Evolutionary conservation across 2,113 vertebrate species (phyloP).

Genomic region (Cavia porcellus): DNA sequence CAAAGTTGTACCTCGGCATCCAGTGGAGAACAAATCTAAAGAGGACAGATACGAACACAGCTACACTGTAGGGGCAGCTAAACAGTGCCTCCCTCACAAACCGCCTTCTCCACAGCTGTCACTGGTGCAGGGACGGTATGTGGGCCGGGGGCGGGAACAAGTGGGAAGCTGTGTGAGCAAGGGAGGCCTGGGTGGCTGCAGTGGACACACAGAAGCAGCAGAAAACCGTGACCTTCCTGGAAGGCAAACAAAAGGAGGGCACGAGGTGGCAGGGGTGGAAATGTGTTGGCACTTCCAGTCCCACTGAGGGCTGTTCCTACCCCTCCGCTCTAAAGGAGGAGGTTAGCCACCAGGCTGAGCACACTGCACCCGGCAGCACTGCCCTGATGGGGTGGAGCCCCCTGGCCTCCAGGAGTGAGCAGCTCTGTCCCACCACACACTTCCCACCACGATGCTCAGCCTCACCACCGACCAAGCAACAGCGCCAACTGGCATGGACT

Average conservation of each 20-base stretch:
- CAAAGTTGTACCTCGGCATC: not conserved
- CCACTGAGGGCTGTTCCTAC: not conserved
- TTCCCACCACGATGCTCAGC: not conserved
- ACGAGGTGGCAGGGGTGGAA: not conserved
- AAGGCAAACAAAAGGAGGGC: not conserved
- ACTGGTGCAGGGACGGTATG: not conserved
- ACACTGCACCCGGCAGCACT: not conserved
- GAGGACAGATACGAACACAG: not conserved
- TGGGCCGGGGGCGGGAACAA: not conserved
- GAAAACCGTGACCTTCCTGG: not conserved
- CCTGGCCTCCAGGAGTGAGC: no score
- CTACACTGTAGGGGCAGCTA: not conserved
- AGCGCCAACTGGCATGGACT: not conserved
- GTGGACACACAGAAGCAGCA: not conserved
- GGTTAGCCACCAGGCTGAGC: not conserved
- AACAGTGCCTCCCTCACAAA: not conserved
- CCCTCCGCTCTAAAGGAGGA: not conserved
- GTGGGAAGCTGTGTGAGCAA: not conserved
- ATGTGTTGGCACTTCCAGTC: not conserved
- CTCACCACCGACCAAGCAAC: not conserved
- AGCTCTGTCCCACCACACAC: not conserved
- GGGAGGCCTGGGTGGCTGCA: not conserved
- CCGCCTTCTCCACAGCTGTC: not conserved
- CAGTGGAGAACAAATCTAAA: constrained; percentile 9
- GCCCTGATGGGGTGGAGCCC: no score